Evolutionary conservation across 2,797 vertebrate genomes (phyloP).

Genomic region (Euphonia xanthogaster): DNA sequence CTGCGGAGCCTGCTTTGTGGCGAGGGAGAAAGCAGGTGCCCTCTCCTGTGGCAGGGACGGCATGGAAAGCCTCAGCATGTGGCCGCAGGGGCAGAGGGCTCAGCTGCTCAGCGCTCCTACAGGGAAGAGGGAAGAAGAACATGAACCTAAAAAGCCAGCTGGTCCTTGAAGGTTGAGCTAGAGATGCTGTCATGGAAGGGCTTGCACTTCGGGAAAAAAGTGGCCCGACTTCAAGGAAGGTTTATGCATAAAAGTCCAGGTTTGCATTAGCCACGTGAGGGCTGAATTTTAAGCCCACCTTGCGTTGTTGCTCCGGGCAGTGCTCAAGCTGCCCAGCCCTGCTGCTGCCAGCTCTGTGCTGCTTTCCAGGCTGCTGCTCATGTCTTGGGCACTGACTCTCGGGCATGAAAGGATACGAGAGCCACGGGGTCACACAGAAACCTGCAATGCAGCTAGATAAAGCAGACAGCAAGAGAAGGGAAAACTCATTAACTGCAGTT

Average conservation of each 20-base stretch:
- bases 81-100: neutral
- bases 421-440: neutral
- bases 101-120: neutral
- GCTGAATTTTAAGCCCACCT: neutral
- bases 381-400: accelerated
- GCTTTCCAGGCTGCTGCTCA: neutral
- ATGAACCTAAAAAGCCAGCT: neutral
- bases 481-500: neutral
- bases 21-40: neutral
- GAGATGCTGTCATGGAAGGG: neutral
- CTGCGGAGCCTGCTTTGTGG: neutral
- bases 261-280: accelerated
- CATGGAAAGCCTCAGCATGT: accelerated
- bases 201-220: neutral
- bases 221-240: neutral
- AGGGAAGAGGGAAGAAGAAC: neutral
- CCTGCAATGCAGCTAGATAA: neutral
- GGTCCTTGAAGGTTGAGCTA: neutral
- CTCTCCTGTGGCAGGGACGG: accelerated
- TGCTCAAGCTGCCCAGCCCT: neutral
- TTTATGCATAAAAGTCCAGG: neutral
- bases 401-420: neutral
- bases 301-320: neutral
- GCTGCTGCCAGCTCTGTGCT: neutral
- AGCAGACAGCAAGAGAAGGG: neutral